Evolutionary conservation across 1,140 invertebrate genomes (phyloP), one percentile per base, ranked within the genome.

Genomic region (Trissolcus basalis): DNA sequence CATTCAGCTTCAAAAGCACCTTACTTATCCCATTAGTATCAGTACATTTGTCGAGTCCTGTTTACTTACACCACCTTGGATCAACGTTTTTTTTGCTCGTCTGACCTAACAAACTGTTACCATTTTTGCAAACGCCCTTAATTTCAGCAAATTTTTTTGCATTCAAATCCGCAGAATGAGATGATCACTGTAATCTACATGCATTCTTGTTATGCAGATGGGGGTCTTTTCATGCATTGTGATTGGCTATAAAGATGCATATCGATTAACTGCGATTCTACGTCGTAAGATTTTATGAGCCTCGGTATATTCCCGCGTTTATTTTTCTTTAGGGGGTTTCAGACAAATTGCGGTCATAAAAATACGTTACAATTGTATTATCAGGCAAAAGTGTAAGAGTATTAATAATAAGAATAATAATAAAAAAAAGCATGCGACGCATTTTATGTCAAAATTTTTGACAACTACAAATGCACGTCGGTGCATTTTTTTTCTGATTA

Each of bases 121-220:
- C 19, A 27, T 27, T 27, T 27, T 27, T 6, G 6, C 1, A 27
- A 27, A 27, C 19, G 19, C 19, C 19, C 6, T 27, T 6, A 27
- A 27, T 6, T 27, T 6, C 2, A 27, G 19, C 19, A 27, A 27
- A 27, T 27, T 27, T 27, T n/a, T 27, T 27, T 27, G 19, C 19
- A 27, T 27, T 27, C 19, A 27, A 27, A 27, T 6, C 19, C 19
- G 19, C 19, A 27, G 19, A 6, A 27, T 27, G 61, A 15, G 1
- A 14, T n/a, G 9, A 10, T 12, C 15, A 4, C 47, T 55, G 39
- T 16, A 48, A 50, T 56, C 45, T 12, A 54, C 53, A 69, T 49
- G 56, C 48, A 69, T 69, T 69, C 65, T 60, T 54, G 65, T 54
- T 60, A 69, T 55, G 56, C 48, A 70, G 67, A 70, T 69, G 55